Percentiles rank a stretch among this genome's conserved stretches.
These are phyloP conservation scores for Pleuronectes platessa DNA, from an alignment of 2,113 vertebrate genomes.

Conservation along the genomic window DNA sequence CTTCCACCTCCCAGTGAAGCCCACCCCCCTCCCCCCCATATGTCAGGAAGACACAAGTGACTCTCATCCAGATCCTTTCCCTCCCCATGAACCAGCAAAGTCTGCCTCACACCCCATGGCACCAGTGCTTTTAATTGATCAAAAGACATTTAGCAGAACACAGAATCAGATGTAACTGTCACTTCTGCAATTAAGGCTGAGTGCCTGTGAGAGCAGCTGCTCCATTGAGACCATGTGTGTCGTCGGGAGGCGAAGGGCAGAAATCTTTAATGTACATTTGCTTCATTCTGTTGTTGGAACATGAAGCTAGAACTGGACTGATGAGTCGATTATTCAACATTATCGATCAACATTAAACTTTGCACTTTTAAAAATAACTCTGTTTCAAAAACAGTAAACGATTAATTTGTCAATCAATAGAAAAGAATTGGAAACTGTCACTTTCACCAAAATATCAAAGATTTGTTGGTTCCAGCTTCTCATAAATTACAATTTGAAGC, in stretches of 20 bases:
- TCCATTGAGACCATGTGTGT: constrained; percentile 40
- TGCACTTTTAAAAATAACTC: too few species aligned
- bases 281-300: neutral
- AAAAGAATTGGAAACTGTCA: neutral
- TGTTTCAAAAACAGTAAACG: too few species aligned
- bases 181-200: constrained; percentile 43
- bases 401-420: neutral
- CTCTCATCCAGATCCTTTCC: constrained; percentile 71
- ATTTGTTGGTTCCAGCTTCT: neutral
- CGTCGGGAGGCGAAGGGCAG: constrained; percentile 6
- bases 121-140: constrained; percentile 75
- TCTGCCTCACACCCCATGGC: constrained; percentile 62
- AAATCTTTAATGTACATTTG: neutral
- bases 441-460: too few species aligned
- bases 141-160: constrained; percentile 66
- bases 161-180: constrained; percentile 58
- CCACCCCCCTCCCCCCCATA: constrained; percentile 51
- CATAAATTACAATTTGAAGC: neutral
- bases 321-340: neutral
- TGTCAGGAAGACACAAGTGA: constrained; percentile 66
- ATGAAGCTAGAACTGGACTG: neutral
- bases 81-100: constrained; percentile 53
- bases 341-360: neutral
- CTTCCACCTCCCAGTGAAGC: constrained; percentile 60
- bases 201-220: constrained; percentile 60